phyloP scores from a whole-genome alignment of 1,140 invertebrate genomes.

The Diplogasteroides magnus region DNA sequence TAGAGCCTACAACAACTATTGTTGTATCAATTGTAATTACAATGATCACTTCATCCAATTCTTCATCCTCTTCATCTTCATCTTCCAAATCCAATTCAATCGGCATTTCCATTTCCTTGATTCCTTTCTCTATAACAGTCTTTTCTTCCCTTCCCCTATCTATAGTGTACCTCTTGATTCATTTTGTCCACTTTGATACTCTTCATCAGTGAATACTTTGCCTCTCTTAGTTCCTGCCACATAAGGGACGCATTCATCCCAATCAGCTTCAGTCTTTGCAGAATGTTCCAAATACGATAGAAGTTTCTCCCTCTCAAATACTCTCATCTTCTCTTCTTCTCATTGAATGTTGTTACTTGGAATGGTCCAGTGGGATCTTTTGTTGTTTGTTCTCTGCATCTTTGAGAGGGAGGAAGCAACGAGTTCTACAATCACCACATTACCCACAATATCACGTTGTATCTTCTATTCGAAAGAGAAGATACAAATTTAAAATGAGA shows the following conservation, averaged over 20 bases:
- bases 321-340: not conserved
- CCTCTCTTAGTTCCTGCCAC: conserved; percentile 80
- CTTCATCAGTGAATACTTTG: conserved; percentile 40
- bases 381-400: conserved; percentile 87
- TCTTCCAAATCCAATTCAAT: conserved; percentile 52
- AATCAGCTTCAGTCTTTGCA: conserved; percentile 90
- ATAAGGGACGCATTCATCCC: conserved; percentile 88
- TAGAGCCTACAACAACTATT: conserved; percentile 72
- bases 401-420: conserved; percentile 86
- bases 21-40: conserved; percentile 18
- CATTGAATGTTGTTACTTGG: conserved; percentile 60
- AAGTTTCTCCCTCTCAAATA: conserved; percentile 71
- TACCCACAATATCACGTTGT: too few relatives aligned
- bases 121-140: conserved; percentile 51
- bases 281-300: conserved; percentile 96
- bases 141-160: conserved; percentile 18
- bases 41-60: conserved; percentile 16
- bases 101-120: conserved; percentile 60
- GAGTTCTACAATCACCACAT: conserved; percentile 73
- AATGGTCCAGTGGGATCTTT: conserved; percentile 90
- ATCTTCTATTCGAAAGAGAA: too few relatives aligned
- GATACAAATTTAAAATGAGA: too few relatives aligned
- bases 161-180: not conserved
- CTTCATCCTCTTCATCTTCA: conserved; percentile 45
- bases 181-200: too few relatives aligned